Base-by-base conservation (phyloP, 2,797 vertebrate genomes). In the Hypotaenidia philippensis region DNA sequence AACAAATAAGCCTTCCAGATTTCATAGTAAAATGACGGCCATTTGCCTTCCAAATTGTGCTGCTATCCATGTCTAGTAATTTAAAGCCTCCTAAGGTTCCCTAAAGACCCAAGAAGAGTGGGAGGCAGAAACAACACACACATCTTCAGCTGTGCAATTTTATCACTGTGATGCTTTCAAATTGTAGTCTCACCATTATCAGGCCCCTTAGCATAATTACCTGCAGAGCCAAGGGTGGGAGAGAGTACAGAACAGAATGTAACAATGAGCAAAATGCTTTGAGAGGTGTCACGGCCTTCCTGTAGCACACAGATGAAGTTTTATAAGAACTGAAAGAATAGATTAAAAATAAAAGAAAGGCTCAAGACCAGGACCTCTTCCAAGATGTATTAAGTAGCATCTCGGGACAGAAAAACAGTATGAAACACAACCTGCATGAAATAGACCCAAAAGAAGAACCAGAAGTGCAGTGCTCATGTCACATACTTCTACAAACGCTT, bases 1-100 rank as follows among this genome's bases (percentile, higher is more conserved):
- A 86, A 72, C 52, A 96, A 89, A 92, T 52, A 27, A 87, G 23
- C 50, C 71, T 94, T 70, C 68, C 38, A 71, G 26, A 86, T 87
- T 41, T 87, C 81, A 89, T n/a, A 59, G 64, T 53, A 66, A 93
- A 87, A 96, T 89, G 31, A 83, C 1, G 15, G n/a, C 18, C 65
- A 95, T 97, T 97, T 92, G 50, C 91, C 89, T 93, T 83, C 49
- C 59, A 93, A 84, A 90, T 76, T 70, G 29, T 85, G 32, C 71
- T 90, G 29, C 68, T 68, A 27, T 61, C 77, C 52, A 71, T 63
- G 32, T 50, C 34, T 83, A 26, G n/a, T 75, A 77, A 87, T 96
- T 94, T 81, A 79, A 87, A 92, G 52, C 34, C 49, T 79, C 69
- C 59, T 87, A 68, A 93, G 57, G 36, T 71, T 93, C 68, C 36